A percentile compares a stretch with the other conserved stretches of the same genome.
phyloP scores from a whole-genome alignment of 1,140 invertebrate species.

The Physella acuta region DNA sequence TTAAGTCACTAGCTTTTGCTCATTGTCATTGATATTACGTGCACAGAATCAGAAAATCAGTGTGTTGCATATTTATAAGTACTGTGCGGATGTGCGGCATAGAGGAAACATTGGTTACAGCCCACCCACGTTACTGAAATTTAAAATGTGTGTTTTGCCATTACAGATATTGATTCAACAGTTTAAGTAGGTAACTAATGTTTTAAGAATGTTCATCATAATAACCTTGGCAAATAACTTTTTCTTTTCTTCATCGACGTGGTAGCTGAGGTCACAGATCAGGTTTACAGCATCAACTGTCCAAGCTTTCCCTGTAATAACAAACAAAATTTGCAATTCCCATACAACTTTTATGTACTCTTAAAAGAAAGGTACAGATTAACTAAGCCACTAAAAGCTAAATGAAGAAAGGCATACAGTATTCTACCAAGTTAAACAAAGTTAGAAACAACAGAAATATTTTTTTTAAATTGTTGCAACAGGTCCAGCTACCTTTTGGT shows the following conservation, averaged over 20 bases:
- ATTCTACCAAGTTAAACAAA: background rate
- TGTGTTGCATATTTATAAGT: background rate
- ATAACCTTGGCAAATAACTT: conserved; percentile 10
- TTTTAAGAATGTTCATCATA: background rate
- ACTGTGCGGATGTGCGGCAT: background rate
- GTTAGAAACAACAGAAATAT: background rate
- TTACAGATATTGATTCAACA: too few relatives aligned
- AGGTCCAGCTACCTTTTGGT: conserved; percentile 31
- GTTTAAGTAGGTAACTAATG: background rate
- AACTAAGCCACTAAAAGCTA: too few relatives aligned
- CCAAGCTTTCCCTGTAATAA: background rate
- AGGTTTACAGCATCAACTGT: background rate
- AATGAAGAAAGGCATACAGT: too few relatives aligned
- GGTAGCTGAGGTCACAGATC: conserved; percentile 11
- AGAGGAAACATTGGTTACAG: background rate
- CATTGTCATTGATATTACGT: too few relatives aligned
- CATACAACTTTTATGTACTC: too few relatives aligned
- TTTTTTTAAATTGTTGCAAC: background rate
- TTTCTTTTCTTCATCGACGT: conserved; percentile 10
- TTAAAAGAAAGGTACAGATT: too few relatives aligned
- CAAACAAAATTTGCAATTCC: background rate
- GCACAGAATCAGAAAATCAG: too few relatives aligned
- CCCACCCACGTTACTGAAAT: background rate
- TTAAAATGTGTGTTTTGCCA: background rate
- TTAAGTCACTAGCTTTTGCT: too few relatives aligned